Base-by-base conservation (phyloP, 2,888 invertebrate species). In the Amphipyra berbera region DNA sequence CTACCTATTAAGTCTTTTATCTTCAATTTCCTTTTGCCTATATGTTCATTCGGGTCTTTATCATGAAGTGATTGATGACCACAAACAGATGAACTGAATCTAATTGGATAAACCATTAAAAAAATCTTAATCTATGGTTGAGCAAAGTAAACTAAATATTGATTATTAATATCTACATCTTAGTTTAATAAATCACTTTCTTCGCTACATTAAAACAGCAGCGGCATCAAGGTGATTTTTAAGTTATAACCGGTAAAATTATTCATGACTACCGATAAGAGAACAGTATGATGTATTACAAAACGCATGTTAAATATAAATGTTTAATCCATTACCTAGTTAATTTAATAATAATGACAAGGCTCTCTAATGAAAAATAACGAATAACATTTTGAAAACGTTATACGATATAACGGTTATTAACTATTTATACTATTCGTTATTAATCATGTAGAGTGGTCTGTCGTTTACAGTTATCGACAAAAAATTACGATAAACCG, bases 381-480 rank as follows among this genome's bases (percentile, higher is more conserved):
- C 52, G 27, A 60, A 60, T 61, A 48, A 52, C 42, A 33, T 56
- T n/a, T 76, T 50, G 30, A 8, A 74, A 76, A 73, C 52, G 62
- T 65, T 72, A 67, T 69, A 46, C 42, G 44, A 21, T 41, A 47
- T 79, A 76, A 76, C 78, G 70, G 78, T 77, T 66, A 59, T 15
- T 72, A 78, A 59, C 70, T 45, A 67, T 14, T 38, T n/a, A 47
- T 44, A 59, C 70, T 45, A 67, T 14, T 38, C 14, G 49, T 44
- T 68, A 80, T 79, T 67, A 68, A 81, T 81, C 73, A 76, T 48
- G 14, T 47, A 57, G 65, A 75, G 69, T 75, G 72, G 45, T 67
- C 59, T 76, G 53, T 57, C 62, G 27, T 45, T 71, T 67, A 81
- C 77, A 61, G 81, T 78, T 81, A 76, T 50, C 12, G 33, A 38